Evolutionary conservation across 2,113 vertebrate genomes (phyloP), one percentile per base, ranked within the genome.

Genomic region (Nothoprocta perdicaria): DNA sequence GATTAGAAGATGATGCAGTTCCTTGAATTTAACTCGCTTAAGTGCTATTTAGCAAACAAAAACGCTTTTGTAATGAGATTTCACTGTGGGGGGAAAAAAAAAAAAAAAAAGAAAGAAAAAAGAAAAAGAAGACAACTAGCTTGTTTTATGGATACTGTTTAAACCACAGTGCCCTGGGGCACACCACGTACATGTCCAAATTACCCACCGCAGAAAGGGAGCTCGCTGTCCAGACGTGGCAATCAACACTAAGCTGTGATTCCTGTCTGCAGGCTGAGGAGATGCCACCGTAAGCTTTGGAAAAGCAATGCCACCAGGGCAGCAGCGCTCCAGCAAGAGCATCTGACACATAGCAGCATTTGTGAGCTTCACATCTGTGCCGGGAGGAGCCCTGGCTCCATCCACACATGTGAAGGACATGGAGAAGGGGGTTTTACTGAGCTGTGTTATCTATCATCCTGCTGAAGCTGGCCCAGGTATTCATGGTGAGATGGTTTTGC

Each of bases 341-440:
- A 0, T 3, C 5, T 0, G 0, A 63, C 63, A 2, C 0, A 0
- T 11, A 46, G 46, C 65, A 7, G 1, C 40, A 61, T 33, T 65
- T 4, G 0, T 53, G 72, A 81, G 58, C 40, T 76, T 31, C 71
- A 33, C 38, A 35, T 35, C 60, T 13, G 3, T 66, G 23, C 45
- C 60, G 38, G 35, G 79, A 77, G 55, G 27, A 69, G 45, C 61
- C 31, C 33, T 79, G 52, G 31, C 15, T 80, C 72, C 21, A 55
- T 72, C 60, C 31, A 17, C 12, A 40, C 14, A 22, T 65, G 10
- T 23, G 52, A 24, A 68, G 5, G 55, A 4, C 4, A 10, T 29
- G 40, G 35, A 38, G 61, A 66, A 62, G 18, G 4, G 3, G n/a
- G 18, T 15, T 85, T 57, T 78, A 40, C 69, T 53, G 41, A 88